A percentile compares a stretch with the other conserved stretches of the same genome.
Evolutionary conservation across 1,140 invertebrate genomes (phyloP).

Genomic region (Olivierus martensii): DNA sequence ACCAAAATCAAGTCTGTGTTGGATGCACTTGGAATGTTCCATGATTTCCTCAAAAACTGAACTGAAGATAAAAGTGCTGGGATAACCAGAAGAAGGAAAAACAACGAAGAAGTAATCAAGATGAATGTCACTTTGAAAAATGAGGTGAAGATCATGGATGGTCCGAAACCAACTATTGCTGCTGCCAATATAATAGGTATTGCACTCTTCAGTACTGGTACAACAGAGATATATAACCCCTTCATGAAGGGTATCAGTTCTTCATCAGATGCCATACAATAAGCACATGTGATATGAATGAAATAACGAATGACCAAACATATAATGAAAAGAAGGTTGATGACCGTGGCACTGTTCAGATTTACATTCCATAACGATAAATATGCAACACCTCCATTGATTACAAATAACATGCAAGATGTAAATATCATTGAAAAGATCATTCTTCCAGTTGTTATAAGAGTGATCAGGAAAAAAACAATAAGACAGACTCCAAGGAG

Average conservation of each 20-base stretch:
- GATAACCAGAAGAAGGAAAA: too few species aligned
- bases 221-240: slow-evolving; percentile 71
- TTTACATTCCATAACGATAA: slow-evolving; percentile 90
- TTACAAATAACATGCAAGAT: slow-evolving; percentile 86
- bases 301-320: slow-evolving; percentile 95
- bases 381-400: slow-evolving; percentile 86
- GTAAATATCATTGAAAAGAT: too few species aligned
- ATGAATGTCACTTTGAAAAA: slow-evolving; percentile 94
- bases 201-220: slow-evolving; percentile 91
- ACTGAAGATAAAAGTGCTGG: too few species aligned
- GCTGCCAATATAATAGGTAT: slow-evolving; percentile 82
- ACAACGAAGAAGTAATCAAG: too few species aligned
- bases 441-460: too few species aligned
- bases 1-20: too few species aligned
- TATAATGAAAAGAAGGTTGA: slow-evolving; percentile 95
- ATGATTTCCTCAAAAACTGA: too few species aligned
- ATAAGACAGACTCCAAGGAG: slow-evolving; percentile 72
- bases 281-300: slow-evolving; percentile 90
- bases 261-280: slow-evolving; percentile 55
- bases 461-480: too few species aligned
- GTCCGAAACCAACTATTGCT: slow-evolving; percentile 64
- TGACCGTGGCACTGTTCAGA: slow-evolving; percentile 93
- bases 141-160: slow-evolving; percentile 88
- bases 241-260: slow-evolving; percentile 48
- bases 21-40: too few species aligned